These are phyloP conservation scores for Triplophysa siluroides DNA, from an alignment of 2,113 vertebrate species.

Conservation along the genomic window DNA sequence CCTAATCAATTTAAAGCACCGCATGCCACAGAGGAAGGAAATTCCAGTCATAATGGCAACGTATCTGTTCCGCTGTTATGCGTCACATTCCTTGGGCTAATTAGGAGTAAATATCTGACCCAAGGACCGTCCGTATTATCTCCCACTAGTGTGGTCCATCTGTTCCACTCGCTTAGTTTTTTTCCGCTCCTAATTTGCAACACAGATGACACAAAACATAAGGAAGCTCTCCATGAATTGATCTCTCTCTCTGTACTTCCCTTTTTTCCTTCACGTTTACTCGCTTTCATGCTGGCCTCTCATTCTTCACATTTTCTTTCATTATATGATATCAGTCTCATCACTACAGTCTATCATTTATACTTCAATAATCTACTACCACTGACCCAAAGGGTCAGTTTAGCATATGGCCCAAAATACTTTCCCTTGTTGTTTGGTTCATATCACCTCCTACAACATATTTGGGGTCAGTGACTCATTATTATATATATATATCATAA, in stretches of 20 bases:
- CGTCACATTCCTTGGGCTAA: slow-evolving; percentile 77
- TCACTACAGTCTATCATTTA: slow-evolving; percentile 69
- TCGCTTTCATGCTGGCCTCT: slow-evolving; percentile 18
- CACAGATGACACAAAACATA: slow-evolving; percentile 72
- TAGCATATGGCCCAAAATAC: slow-evolving; percentile 60
- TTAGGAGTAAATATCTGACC: slow-evolving; percentile 83
- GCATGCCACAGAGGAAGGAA: slow-evolving; percentile 74
- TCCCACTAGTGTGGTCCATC: slow-evolving; percentile 76
- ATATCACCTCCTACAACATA: slow-evolving; percentile 51
- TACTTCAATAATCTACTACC: slow-evolving; percentile 70
- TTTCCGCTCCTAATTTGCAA: slow-evolving; percentile 67
- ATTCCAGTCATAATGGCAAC: slow-evolving; percentile 78
- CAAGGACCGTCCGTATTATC: slow-evolving; percentile 74
- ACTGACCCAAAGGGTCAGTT: slow-evolving; percentile 61
- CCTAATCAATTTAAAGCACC: slow-evolving; percentile 81
- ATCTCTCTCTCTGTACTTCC: slow-evolving; percentile 21
- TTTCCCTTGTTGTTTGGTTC: slow-evolving; percentile 22
- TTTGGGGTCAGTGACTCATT: background rate
- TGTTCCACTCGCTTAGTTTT: slow-evolving; percentile 60
- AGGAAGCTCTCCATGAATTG: slow-evolving; percentile 62
- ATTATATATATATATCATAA: no score
- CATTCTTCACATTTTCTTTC: slow-evolving; percentile 24
- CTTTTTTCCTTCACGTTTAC: no score
- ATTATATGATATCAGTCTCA: slow-evolving; percentile 56
- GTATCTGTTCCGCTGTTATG: slow-evolving; percentile 80